A percentile compares a stretch with the other conserved stretches of the same genome.
Evolutionary conservation across 1,140 invertebrate species (phyloP).

Genomic region (Dreissena rostriformis): DNA sequence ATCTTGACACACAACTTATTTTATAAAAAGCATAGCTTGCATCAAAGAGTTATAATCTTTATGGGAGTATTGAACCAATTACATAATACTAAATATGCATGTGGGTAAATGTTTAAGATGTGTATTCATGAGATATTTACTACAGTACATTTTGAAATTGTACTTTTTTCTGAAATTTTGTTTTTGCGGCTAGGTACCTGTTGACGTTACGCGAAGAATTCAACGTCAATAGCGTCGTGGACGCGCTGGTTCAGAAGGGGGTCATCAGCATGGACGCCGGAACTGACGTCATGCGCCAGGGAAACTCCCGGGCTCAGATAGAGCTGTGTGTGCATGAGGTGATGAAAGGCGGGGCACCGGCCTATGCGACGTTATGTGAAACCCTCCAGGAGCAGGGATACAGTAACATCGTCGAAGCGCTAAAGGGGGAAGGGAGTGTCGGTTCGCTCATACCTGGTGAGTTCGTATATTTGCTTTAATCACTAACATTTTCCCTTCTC

Average conservation of each 20-base stretch:
- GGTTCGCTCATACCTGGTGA: conserved; percentile 16
- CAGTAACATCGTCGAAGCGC: conserved; percentile 46
- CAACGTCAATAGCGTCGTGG: conserved; percentile 41
- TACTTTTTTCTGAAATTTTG: neutral
- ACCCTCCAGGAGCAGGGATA: conserved; percentile 50
- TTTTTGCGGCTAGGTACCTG: conserved; percentile 25
- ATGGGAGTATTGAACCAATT: no score
- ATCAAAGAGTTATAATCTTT: no score
- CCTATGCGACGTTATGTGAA: conserved; percentile 43
- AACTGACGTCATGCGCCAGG: conserved; percentile 51
- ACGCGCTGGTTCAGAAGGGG: conserved; percentile 46
- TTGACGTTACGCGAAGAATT: conserved; percentile 51
- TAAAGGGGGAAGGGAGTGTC: conserved; percentile 23
- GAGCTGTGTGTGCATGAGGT: conserved; percentile 53
- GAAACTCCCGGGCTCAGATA: conserved; percentile 42
- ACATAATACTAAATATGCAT: no score
- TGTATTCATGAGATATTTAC: no score
- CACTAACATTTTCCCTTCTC: no score
- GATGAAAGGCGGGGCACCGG: conserved; percentile 39
- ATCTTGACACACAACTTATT: neutral
- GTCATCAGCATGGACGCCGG: conserved; percentile 43
- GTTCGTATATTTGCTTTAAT: no score
- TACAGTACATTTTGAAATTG: no score
- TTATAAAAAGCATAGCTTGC: no score
- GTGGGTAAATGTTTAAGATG: no score